Conservation (phyloP, 2,113 vertebrate genomes). For the Lethenteron reissneri region DNA sequence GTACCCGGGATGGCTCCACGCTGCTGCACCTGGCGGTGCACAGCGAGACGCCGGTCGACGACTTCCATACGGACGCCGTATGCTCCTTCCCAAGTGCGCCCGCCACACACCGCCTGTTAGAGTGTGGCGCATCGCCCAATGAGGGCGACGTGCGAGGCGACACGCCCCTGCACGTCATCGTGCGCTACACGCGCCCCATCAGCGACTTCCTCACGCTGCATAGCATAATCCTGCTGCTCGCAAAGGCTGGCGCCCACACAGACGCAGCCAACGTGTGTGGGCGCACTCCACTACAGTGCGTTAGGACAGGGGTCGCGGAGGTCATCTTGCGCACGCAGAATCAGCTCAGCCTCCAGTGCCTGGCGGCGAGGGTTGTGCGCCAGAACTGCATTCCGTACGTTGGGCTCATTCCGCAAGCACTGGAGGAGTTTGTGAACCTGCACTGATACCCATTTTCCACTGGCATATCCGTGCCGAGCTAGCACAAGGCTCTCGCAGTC, state of each 20-base stretch:
- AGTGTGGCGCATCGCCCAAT: conserved; percentile 69
- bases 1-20: conserved; percentile 53
- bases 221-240: conserved; percentile 81
- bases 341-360: conserved; percentile 97
- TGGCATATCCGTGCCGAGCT: neutral
- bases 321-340: conserved; percentile 95
- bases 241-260: conserved; percentile 83
- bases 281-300: conserved; percentile 86
- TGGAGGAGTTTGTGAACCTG: conserved; percentile 91
- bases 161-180: conserved; percentile 74
- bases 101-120: conserved; percentile 69
- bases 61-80: conserved; percentile 92
- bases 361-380: conserved; percentile 77
- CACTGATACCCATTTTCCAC: conserved; percentile 29
- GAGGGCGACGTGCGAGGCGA: conserved; percentile 68
- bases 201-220: conserved; percentile 95
- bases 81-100: conserved; percentile 82
- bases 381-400: conserved; percentile 67
- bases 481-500: too few species aligned
- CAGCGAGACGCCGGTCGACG: conserved; percentile 64
- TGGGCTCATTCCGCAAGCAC: conserved; percentile 79
- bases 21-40: conserved; percentile 78
- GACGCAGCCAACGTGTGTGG: conserved; percentile 95
- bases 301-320: conserved; percentile 82
- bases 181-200: conserved; percentile 94